A percentile compares a stretch with the other conserved stretches of the same genome.
phyloP scores from a whole-genome alignment of 2,797 vertebrate genomes.

The Eulemur rubriventer region DNA sequence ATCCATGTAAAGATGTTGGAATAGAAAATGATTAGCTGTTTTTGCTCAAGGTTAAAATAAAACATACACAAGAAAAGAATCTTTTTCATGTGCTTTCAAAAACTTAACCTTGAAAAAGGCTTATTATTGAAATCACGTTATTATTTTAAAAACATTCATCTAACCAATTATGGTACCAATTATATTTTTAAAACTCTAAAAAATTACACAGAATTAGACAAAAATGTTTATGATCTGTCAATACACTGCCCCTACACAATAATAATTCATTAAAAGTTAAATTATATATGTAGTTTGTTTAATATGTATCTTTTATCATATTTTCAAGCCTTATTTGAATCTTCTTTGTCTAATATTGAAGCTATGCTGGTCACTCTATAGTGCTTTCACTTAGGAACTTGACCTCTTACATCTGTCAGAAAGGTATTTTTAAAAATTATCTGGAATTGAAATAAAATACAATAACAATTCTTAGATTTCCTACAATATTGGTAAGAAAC shows the following conservation, averaged over 20 bases:
- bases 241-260: neutral
- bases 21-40: slow-evolving; percentile 17
- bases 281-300: neutral
- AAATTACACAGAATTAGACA: neutral
- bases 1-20: neutral
- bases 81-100: neutral
- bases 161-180: neutral
- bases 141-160: neutral
- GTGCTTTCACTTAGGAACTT: neutral
- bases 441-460: neutral
- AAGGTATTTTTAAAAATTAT: neutral
- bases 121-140: neutral
- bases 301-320: neutral
- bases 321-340: neutral
- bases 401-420: neutral
- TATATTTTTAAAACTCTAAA: neutral
- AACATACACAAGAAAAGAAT: neutral
- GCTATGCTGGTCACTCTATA: neutral
- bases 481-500: neutral
- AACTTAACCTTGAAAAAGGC: neutral
- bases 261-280: neutral
- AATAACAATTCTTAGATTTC: neutral
- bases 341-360: neutral
- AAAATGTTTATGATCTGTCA: neutral
- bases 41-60: slow-evolving; percentile 42